Evolutionary conservation across 37 sponge, comb jelly and placozoan genomes (phyloP).

Genomic region (Spongia lamella): DNA sequence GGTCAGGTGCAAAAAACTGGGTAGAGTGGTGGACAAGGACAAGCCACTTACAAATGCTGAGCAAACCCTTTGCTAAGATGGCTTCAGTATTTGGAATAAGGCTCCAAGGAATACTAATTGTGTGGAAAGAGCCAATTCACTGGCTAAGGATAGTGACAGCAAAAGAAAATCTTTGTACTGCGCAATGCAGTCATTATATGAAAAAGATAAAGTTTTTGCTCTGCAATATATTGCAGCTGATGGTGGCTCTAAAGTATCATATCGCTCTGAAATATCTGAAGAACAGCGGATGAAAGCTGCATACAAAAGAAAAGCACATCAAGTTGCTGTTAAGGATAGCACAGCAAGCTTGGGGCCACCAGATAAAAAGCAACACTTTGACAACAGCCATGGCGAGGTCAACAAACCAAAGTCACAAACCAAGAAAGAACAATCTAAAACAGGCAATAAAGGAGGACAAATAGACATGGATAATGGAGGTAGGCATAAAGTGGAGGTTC

Average conservation of each 20-base stretch:
- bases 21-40: conserved; percentile 8
- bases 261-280: not conserved
- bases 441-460: not conserved
- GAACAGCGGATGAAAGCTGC: not conserved
- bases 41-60: conserved; percentile 7
- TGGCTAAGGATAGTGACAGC: not conserved
- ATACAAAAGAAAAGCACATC: not conserved
- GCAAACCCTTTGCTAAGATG: not conserved
- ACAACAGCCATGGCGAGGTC: no score
- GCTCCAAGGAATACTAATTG: conserved; percentile 7
- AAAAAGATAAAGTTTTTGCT: conserved; percentile 3
- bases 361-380: no score
- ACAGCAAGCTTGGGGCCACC: no score
- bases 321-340: not conserved
- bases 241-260: conserved; percentile 4
- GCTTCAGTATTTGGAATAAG: not conserved
- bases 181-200: not conserved
- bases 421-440: not conserved
- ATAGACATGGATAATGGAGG: not conserved
- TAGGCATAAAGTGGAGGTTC: not conserved
- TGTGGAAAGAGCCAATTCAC: not conserved
- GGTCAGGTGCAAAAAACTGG: conserved; percentile 7
- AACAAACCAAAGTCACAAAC: no score
- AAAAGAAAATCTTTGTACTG: not conserved
- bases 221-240: not conserved